Percentiles rank a stretch among this genome's conserved stretches.
These are phyloP conservation scores for Pimpla rufipes DNA, from an alignment of 2,888 invertebrate genomes.

Conservation along the genomic window DNA sequence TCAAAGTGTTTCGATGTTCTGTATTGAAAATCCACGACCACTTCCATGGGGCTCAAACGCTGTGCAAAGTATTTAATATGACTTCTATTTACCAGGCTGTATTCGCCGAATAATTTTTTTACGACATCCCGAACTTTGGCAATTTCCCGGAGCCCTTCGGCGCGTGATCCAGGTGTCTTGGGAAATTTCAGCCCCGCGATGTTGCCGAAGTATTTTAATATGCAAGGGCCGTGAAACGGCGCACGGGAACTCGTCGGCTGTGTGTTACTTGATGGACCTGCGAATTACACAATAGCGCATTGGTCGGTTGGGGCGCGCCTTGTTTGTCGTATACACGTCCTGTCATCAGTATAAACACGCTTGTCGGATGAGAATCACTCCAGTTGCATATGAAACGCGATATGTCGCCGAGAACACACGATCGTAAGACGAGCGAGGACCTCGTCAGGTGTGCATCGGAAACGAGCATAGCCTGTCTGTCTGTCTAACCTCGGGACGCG, in stretches of 20 bases:
- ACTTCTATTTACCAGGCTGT: not conserved
- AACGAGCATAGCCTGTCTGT: constrained; percentile 7
- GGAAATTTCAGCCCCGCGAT: constrained; percentile 8
- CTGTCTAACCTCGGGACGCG: constrained; percentile 15
- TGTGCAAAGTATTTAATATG: not conserved
- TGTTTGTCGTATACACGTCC: not conserved
- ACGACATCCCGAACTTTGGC: not conserved
- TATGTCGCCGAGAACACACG: constrained; percentile 12
- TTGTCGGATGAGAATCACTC: constrained; percentile 12
- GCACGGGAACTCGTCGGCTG: not conserved
- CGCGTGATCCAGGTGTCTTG: not conserved
- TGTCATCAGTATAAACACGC: constrained; percentile 33
- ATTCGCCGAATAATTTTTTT: not conserved
- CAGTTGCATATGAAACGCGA: constrained; percentile 51
- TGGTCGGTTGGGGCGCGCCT: no score
- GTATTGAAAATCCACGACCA: not conserved
- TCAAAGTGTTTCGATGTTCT: no score
- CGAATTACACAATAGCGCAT: constrained; percentile 10
- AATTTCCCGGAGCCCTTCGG: not conserved
- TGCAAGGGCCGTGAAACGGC: constrained; percentile 1
- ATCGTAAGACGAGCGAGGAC: not conserved
- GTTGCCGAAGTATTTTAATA: constrained; percentile 21
- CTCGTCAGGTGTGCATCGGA: constrained; percentile 3
- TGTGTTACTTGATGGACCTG: not conserved
- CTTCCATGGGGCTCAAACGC: not conserved